Evolutionary conservation across 2,113 vertebrate genomes (phyloP).

Genomic region (Cervus canadensis): DNA sequence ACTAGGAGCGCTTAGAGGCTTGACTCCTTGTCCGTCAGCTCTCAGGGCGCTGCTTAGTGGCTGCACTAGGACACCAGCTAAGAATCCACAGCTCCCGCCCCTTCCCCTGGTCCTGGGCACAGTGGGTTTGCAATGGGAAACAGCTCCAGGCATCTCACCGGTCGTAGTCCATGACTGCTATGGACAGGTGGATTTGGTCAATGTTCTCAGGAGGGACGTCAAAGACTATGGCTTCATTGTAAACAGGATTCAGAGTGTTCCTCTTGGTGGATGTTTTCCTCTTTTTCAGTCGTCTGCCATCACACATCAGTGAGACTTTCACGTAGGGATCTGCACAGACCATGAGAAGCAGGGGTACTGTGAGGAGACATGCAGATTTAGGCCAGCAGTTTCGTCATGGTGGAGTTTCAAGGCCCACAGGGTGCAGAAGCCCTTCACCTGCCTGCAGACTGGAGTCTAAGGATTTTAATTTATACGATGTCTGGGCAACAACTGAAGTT

Average conservation of each 20-base stretch:
- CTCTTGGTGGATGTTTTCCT: conserved; percentile 99
- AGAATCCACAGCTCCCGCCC: fast-evolving
- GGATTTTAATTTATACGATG: conserved; percentile 25
- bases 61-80: neutral
- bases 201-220: conserved; percentile 97
- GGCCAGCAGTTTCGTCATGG: neutral
- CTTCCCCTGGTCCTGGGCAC: neutral
- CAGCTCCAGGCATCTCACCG: conserved; percentile 87
- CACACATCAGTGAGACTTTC: conserved; percentile 98
- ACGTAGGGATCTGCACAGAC: conserved; percentile 93
- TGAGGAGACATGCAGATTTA: conserved; percentile 44
- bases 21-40: neutral
- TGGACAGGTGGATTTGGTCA: conserved; percentile 96
- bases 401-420: neutral
- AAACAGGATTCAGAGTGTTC: conserved; percentile 97
- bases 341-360: conserved; percentile 55
- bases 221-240: conserved; percentile 99
- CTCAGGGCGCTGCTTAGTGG: fast-evolving
- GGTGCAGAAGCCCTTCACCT: conserved; percentile 5
- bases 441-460: conserved; percentile 17
- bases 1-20: neutral
- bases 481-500: neutral
- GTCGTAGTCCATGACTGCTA: conserved; percentile 99
- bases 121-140: neutral
- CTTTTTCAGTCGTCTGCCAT: conserved; percentile 96